A percentile compares a stretch with the other conserved stretches of the same genome.
These are phyloP conservation scores for Eupithecia insigniata DNA, from an alignment of 2,888 invertebrate genomes.

Conservation along the genomic window DNA sequence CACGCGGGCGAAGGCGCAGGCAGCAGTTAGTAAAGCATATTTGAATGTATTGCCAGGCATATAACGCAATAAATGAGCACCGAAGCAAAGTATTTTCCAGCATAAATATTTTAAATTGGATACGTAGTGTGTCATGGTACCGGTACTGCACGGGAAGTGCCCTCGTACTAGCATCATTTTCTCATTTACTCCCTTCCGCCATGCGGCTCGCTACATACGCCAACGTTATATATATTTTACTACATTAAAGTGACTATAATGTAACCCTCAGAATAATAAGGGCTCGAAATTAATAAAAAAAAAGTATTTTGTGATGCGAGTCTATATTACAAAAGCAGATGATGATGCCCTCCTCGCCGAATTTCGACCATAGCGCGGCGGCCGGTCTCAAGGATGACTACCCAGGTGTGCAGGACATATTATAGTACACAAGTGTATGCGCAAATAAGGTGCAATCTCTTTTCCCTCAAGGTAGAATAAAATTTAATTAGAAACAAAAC, in stretches of 20 bases:
- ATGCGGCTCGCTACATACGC: constrained; percentile 37
- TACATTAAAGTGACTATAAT: constrained; percentile 6
- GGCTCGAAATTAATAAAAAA: neutral
- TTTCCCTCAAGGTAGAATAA: neutral
- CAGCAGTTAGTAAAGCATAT: no score
- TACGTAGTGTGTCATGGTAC: constrained; percentile 33
- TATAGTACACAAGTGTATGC: no score
- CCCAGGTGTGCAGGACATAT: no score
- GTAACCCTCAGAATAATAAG: constrained; percentile 1
- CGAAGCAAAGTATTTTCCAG: neutral
- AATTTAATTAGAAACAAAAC: neutral
- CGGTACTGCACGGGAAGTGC: constrained; percentile 40
- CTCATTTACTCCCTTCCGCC: constrained; percentile 47
- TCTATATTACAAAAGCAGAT: neutral
- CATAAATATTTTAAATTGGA: constrained; percentile 31
- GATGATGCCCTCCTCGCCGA: no score
- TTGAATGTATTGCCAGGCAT: neutral
- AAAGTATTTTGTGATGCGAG: neutral
- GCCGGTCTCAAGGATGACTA: no score
- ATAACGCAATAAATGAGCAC: neutral
- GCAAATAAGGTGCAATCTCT: no score
- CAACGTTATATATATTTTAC: constrained; percentile 17
- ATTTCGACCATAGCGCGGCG: no score
- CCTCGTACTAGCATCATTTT: constrained; percentile 48
- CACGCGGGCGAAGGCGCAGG: no score